These are phyloP conservation scores for Drosophila murphyi DNA, from an alignment of 1,140 invertebrate species.

Conservation along the genomic window DNA sequence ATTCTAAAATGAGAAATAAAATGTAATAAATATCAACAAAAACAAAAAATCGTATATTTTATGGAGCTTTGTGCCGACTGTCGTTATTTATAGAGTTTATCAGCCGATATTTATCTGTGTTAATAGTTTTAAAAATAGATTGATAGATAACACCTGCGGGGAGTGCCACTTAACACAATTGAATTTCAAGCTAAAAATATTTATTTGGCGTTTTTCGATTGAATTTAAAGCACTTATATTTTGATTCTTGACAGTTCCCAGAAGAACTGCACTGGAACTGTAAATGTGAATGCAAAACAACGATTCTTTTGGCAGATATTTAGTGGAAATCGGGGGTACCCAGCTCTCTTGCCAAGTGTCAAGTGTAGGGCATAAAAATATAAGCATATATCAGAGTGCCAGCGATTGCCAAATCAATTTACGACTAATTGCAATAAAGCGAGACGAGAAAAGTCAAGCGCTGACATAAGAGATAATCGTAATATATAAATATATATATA, in stretches of 20 bases:
- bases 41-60: constrained; percentile 7
- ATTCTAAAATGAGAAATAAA: no score
- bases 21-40: background rate
- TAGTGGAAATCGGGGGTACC: constrained; percentile 5
- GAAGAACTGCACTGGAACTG: no score
- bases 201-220: background rate
- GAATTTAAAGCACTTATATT: no score
- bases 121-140: constrained; percentile 29
- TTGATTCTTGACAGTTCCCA: no score
- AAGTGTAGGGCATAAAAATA: constrained; percentile 34
- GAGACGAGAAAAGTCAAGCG: constrained; percentile 15
- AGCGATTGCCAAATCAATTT: constrained; percentile 54
- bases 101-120: constrained; percentile 18
- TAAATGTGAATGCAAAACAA: no score
- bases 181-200: constrained; percentile 16
- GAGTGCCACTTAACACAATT: constrained; percentile 15
- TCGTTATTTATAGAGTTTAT: constrained; percentile 23
- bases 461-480: constrained; percentile 34
- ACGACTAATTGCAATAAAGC: constrained; percentile 41
- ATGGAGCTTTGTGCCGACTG: constrained; percentile 16
- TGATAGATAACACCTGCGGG: constrained; percentile 12
- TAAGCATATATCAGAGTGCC: background rate
- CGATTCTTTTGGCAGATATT: background rate
- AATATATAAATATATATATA: constrained; percentile 18
- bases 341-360: constrained; percentile 23